Percentiles rank a stretch among this genome's conserved stretches.
phyloP scores from a whole-genome alignment of 2,113 vertebrate species.

The Halcyon malimbica region DNA sequence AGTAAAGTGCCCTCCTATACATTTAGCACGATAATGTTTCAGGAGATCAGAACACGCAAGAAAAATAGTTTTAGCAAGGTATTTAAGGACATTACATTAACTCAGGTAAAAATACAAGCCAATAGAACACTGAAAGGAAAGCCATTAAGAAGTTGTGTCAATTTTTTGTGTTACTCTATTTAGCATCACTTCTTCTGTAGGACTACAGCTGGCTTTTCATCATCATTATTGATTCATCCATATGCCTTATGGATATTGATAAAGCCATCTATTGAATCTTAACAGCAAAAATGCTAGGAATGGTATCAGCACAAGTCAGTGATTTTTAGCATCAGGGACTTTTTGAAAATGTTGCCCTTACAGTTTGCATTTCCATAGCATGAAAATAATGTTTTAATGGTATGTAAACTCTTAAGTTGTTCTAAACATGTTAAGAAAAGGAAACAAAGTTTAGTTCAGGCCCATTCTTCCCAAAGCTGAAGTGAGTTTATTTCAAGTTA shows the following conservation, averaged over 20 bases:
- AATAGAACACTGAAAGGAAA: constrained; percentile 5
- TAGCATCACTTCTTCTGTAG: not conserved
- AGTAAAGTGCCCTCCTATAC: not conserved
- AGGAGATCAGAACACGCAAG: not conserved
- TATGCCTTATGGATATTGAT: constrained; percentile 46
- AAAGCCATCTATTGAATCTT: constrained; percentile 14
- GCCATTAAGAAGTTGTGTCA: not conserved
- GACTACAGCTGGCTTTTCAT: constrained; percentile 16
- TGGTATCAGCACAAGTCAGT: not conserved
- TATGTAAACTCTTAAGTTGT: not conserved
- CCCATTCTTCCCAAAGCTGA: not conserved
- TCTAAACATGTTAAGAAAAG: not conserved
- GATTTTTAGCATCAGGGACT: not conserved
- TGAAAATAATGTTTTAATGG: constrained; percentile 1
- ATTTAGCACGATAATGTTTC: not conserved
- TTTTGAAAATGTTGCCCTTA: not conserved
- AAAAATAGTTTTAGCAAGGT: constrained; percentile 1
- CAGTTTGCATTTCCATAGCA: not conserved
- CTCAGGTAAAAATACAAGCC: not conserved
- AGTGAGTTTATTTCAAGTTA: not conserved
- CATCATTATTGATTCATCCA: constrained; percentile 62
- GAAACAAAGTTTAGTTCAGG: not conserved
- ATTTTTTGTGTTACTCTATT: constrained; percentile 28
- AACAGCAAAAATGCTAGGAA: constrained; percentile 6
- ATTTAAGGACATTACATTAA: constrained; percentile 1